These are phyloP conservation scores for Notocelia uddmanniana DNA, from an alignment of 2,888 invertebrate species.

Conservation along the genomic window DNA sequence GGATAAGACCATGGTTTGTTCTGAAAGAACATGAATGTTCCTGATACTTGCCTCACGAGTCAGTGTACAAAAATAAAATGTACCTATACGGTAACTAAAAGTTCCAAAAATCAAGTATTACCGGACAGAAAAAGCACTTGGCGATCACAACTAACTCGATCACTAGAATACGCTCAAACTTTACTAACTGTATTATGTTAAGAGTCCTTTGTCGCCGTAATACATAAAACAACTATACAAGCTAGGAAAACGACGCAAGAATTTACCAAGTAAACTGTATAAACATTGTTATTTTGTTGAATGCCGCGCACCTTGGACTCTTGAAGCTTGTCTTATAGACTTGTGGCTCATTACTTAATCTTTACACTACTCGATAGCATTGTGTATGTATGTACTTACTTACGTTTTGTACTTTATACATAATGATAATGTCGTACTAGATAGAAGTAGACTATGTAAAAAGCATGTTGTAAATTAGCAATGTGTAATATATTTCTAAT, in stretches of 20 bases:
- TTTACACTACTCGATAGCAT: slow-evolving; percentile 38
- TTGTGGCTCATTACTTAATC: slow-evolving; percentile 43
- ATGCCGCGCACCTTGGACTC: slow-evolving; percentile 15
- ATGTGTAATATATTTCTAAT: slow-evolving; percentile 80
- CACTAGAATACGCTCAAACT: slow-evolving; percentile 41
- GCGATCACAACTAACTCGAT: slow-evolving; percentile 21
- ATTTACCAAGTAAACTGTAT: neutral
- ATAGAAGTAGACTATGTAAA: slow-evolving; percentile 77
- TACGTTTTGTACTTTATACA: slow-evolving; percentile 71
- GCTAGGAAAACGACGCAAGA: neutral
- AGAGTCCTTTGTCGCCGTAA: slow-evolving; percentile 19
- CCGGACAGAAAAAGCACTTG: slow-evolving; percentile 12
- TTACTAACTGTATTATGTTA: slow-evolving; percentile 32
- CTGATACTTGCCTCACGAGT: slow-evolving; percentile 43
- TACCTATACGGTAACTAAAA: slow-evolving; percentile 9
- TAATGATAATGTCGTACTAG: slow-evolving; percentile 61
- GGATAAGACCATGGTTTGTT: slow-evolving; percentile 32
- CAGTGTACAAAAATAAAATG: slow-evolving; percentile 8
- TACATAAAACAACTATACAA: neutral
- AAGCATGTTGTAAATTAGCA: slow-evolving; percentile 82
- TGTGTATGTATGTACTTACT: slow-evolving; percentile 50
- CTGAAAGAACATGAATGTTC: slow-evolving; percentile 42
- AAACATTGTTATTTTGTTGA: neutral
- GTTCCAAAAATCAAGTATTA: neutral
- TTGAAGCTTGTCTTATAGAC: slow-evolving; percentile 37